phyloP scores from a whole-genome alignment of 2,888 invertebrate genomes.

The Lysandra coridon region DNA sequence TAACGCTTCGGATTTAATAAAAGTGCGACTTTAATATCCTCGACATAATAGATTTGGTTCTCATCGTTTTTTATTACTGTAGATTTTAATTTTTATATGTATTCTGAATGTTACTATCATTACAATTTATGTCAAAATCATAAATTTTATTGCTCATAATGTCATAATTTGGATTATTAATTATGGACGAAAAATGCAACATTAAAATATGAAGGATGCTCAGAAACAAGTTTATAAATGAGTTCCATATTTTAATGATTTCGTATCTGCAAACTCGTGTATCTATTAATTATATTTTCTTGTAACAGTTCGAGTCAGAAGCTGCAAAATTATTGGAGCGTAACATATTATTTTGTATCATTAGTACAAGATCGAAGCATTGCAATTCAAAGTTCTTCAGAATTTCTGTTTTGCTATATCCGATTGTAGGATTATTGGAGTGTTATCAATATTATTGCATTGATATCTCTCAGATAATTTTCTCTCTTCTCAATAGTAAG shows the following conservation, averaged over 20 bases:
- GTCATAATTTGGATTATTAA: background rate
- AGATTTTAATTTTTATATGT: background rate
- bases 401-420: background rate
- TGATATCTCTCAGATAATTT: background rate
- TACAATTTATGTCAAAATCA: background rate
- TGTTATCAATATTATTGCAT: background rate
- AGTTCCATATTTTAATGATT: slow-evolving; percentile 15
- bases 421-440: background rate
- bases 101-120: background rate
- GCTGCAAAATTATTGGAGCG: slow-evolving; percentile 9
- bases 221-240: slow-evolving; percentile 4
- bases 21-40: slow-evolving; percentile 22
- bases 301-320: slow-evolving; percentile 6
- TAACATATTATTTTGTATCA: slow-evolving; percentile 6
- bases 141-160: background rate
- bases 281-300: slow-evolving; percentile 5
- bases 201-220: background rate
- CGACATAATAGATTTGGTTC: background rate
- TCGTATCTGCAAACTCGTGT: background rate
- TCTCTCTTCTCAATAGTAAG: background rate
- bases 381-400: slow-evolving; percentile 1
- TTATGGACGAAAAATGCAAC: background rate
- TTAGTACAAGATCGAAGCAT: background rate
- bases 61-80: background rate
- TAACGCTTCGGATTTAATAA: slow-evolving; percentile 9